Base-by-base conservation (phyloP, 2,797 vertebrate genomes). In the Semaprochilodus insignis region DNA sequence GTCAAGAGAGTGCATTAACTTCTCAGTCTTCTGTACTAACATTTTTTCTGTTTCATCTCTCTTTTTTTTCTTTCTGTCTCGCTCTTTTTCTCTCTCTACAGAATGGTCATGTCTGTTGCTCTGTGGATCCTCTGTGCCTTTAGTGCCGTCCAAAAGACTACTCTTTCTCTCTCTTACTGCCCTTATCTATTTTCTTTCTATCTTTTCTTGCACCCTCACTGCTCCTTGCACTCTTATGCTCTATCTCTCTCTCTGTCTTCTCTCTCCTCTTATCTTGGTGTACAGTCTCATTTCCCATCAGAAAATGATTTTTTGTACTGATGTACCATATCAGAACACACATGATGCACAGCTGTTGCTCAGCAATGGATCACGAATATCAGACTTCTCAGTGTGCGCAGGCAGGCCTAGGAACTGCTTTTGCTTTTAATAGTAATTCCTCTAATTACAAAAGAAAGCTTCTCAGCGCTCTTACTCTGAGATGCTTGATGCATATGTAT, bases 121-220 rank as follows among this genome's bases (percentile, higher is more conserved):
- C 95, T 90, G 96, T 97, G 94, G 96, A 97, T 87, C 96, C 96
- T 90, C 94, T 96, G 93, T 97, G 96, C 95, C 96, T 97, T 93
- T 96, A 97, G 95, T 94, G 95, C 88, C 94, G 76, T 78, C 86
- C 70, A 82, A 62, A 74, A 52, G 70, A 74, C 75, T 81, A 36
- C 65, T 70, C 74, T 69, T 10, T 48, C 25, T 25, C 48, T 40
- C 69, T 77, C 44, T 60, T 13, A 44, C 5, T 44, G 60, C 78
- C 62, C 78, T 60, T 73, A 55, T 48, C 69, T 69, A 57, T 63
- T 17, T 25, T 54, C 44, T 78, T 16, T 74, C 52, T 66, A 34
- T 66, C 63, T 44, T 19, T 67, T 21, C 34, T 59, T 0, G 1
- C 16, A 19, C 14, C 54, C 14, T 25, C 44, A 25, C 27, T 27